Base-by-base conservation (phyloP, 2,888 invertebrate genomes). In the Drosophila basisetae region DNA sequence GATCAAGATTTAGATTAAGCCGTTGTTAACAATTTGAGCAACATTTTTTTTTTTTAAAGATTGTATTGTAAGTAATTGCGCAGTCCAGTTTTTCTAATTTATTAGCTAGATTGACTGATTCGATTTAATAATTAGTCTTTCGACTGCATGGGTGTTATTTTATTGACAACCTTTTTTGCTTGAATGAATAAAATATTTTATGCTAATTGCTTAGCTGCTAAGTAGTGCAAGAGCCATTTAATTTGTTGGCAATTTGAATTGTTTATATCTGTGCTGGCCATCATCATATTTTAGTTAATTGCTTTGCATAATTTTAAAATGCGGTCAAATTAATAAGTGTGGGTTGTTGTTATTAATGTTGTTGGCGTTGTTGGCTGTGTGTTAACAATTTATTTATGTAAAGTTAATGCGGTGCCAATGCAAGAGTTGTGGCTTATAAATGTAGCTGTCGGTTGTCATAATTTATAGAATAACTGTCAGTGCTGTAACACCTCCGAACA, bases 391-490 rank as follows among this genome's bases (percentile, higher is more conserved):
- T 82, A 89, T 89, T 84, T 82, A 80, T 82, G 83, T 69, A 63
- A 73, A 68, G 68, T 78, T 78, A 78, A 80, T 78, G 81, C 64
- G 68, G n/a, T 69, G 68, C 52, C 81, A 86, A 86, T 86, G 81
- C 89, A 89, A 84, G 78, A 89, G 78, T 75, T 89, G 84, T 74
- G 87, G 82, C 90, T 88, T 89, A 89, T 91, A 90, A 90, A 89
- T 89, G 85, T 82, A 79, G 80, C 85, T 86, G 85, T 78, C 89
- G 81, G 90, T 81, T 91, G 89, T 91, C 91, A 87, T 89, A 91
- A 89, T 91, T 91, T 91, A 89, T 91, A 84, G 90, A 91, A 91
- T 80, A 84, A 80, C 83, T 91, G 89, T 87, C 91, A 91, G 75
- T 80, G 81, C 78, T 68, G 81, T 76, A 89, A 91, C 91, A 91